phyloP scores from a whole-genome alignment of 30 jellyfish, hydroid and myxozoan genomes.

The Turritopsis rubra region DNA sequence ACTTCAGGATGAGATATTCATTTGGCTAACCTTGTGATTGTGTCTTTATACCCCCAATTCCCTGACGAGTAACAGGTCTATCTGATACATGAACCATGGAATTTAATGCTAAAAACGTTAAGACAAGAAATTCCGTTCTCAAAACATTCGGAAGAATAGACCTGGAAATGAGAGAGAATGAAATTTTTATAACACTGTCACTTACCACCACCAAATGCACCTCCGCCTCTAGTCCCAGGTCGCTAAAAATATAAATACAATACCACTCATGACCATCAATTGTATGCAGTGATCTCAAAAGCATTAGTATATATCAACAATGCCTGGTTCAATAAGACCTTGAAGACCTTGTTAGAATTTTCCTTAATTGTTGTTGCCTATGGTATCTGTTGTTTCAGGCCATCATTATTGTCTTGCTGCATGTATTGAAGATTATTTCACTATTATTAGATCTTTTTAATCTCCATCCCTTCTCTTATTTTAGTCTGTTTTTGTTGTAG shows the following conservation, averaged over 20 bases:
- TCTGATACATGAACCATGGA: conserved; percentile 92
- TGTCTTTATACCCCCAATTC: conserved; percentile 89
- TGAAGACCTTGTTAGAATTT: too few relatives aligned
- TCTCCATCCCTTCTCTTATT: too few relatives aligned
- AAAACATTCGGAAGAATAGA: too few relatives aligned
- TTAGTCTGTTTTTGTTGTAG: too few relatives aligned
- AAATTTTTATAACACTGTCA: not conserved
- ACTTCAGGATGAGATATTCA: not conserved
- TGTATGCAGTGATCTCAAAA: not conserved
- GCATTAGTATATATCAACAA: too few relatives aligned
- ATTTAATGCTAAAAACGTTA: conserved; percentile 42
- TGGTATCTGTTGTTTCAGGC: too few relatives aligned
- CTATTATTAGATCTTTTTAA: too few relatives aligned
- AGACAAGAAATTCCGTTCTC: too few relatives aligned
- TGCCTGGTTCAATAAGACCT: too few relatives aligned
- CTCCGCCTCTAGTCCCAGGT: conserved; percentile 89
- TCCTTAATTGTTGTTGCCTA: too few relatives aligned
- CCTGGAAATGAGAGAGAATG: not conserved
- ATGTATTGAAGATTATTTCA: too few relatives aligned
- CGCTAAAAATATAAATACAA: conserved; percentile 32
- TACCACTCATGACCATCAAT: not conserved
- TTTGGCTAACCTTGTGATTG: conserved; percentile 61
- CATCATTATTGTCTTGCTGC: too few relatives aligned
- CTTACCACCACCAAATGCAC: conserved; percentile 67
- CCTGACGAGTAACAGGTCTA: conserved; percentile 95